Evolutionary conservation across 2,797 vertebrate genomes (phyloP), one percentile per base, ranked within the genome.

Genomic region (Sarcophilus harrisii): DNA sequence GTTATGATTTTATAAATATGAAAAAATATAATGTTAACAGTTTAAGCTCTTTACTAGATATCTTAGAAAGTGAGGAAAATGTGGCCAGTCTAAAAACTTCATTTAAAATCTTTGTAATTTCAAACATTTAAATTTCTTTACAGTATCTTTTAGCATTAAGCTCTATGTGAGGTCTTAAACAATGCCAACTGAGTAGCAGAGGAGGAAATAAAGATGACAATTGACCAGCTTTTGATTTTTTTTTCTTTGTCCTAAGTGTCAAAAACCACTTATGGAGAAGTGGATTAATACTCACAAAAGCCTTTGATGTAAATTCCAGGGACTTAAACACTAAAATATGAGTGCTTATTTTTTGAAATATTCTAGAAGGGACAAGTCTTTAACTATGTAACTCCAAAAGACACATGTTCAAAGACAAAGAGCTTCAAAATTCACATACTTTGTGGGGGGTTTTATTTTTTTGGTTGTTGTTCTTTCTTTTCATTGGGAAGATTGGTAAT

Each of bases 81-180:
- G 92, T 97, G 90, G 57, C 91, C 94, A 90, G 32, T 16, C 54
- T 96, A 90, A 95, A 60, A 93, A 58, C 89, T 91, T 96, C 94
- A 95, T 66, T 95, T 62, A 91, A 57, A 60, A 57, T 91, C 90
- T 97, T 96, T 92, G 91, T 93, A 97, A 93, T 93, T 93, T 94
- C 73, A 93, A 96, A 95, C 38, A 57, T 96, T 97, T 97, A 95
- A 90, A 95, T 97, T 96, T 96, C 66, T 94, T 90, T 57, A 45
- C 59, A 30, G 30, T 18, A 0, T 81, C 91, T 95, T 87, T 93
- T 57, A n/a, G 73, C 2, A 0, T 58, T 62, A n/a, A 73, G 24
- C n/a, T 60, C 58, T 30, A 3, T 18, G 73, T 66, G 2, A 27
- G 38, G 91, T 58, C 92, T 93, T 94, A 89, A 45, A 60, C 52